Base-by-base conservation (phyloP, 1,140 invertebrate species). In the Drosophila saltans region DNA sequence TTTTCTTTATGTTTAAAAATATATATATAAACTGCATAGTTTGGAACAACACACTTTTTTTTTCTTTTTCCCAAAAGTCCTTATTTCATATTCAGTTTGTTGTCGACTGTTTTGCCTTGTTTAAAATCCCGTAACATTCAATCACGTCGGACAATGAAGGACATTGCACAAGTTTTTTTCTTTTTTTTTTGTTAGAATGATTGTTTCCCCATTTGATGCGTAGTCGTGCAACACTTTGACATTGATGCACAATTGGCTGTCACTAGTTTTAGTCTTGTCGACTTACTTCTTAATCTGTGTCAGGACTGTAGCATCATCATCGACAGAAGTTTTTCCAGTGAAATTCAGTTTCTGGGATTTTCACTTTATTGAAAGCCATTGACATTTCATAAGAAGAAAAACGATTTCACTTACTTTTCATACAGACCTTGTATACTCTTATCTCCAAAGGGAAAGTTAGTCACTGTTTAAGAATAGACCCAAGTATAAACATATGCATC, bases 101-200 rank as follows among this genome's bases (percentile, higher is more conserved):
- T 30, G 28, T 4, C 4, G 28, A 30, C 16, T 30, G 0, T 30
- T 4, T 4, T 30, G 28, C 28, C 28, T 30, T 30, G 28, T 30
- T 30, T 30, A 30, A 30, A 30, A 30, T 30, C 28, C 16, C 45
- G 11, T 24, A 7, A 6, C 45, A 21, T 48, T 48, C 45, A 48
- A 48, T 48, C 45, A 48, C 45, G 45, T 48, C 21, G 45, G 11
- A 16, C 45, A 3, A 48, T 52, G 45, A 52, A 52, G 45, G 45
- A 52, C 45, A 48, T 48, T 16, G 6, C 5, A 21, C 7, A 7
- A 7, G 45, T 48, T 24, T 2, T 48, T 48, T 24, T 21, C 21
- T n/a, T 16, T 16, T 16, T 16, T 16, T 16, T 16, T 16, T 16
- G 16, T 16, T 16, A 16, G 16, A 16, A 3, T 8, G 45, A 48